Conservation (phyloP, 2,888 invertebrate genomes). For the Xanthorhoe designata region DNA sequence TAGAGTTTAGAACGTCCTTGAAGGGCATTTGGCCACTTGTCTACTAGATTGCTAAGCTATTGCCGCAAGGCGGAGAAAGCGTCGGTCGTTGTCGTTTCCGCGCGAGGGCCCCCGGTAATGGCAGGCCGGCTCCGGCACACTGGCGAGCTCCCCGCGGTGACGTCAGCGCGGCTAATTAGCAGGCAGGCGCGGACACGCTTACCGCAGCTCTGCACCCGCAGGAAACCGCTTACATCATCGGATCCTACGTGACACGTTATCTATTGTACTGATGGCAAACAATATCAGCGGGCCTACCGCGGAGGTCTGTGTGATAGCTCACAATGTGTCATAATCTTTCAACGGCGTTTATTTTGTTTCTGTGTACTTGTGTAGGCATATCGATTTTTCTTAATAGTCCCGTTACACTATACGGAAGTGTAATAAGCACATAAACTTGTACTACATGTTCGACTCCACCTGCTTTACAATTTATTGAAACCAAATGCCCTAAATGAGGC, state of each 20-base stretch:
- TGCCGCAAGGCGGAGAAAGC: constrained; percentile 74
- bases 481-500: not conserved
- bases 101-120: constrained; percentile 79
- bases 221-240: constrained; percentile 81
- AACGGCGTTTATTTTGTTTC: not conserved
- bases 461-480: not conserved
- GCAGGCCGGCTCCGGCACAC: constrained; percentile 56
- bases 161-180: constrained; percentile 79
- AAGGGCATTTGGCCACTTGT: constrained; percentile 53
- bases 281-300: constrained; percentile 13
- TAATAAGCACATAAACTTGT: not conserved
- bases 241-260: constrained; percentile 62
- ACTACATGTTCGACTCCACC: not conserved
- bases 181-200: constrained; percentile 69
- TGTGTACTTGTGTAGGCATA: too few species aligned
- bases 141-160: constrained; percentile 67
- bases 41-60: constrained; percentile 45
- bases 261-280: constrained; percentile 57
- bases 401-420: not conserved
- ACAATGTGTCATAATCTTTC: not conserved
- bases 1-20: constrained; percentile 52
- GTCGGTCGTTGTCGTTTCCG: constrained; percentile 83
- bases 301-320: constrained; percentile 1
- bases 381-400: not conserved
- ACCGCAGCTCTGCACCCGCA: constrained; percentile 65